These are phyloP conservation scores for Scolopax bukidnonensis DNA, from an alignment of 2,797 vertebrate species.

Conservation along the genomic window DNA sequence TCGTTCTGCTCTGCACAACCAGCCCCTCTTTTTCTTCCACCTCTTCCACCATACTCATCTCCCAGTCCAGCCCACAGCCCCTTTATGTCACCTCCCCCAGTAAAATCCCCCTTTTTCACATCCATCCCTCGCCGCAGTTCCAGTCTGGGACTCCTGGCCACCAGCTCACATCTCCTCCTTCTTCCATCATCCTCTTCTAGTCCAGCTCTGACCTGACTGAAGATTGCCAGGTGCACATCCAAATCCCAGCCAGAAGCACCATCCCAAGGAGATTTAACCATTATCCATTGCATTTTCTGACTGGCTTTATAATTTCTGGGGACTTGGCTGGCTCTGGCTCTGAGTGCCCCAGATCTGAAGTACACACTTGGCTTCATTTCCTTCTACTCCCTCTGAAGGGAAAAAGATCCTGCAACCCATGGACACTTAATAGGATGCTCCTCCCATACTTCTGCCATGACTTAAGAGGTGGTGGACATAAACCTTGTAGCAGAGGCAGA, in stretches of 20 bases:
- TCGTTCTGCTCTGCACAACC: neutral
- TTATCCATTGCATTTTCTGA: neutral
- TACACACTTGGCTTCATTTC: neutral
- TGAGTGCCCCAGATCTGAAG: neutral
- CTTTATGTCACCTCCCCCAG: neutral
- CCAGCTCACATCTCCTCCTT: neutral
- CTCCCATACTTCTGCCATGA: neutral
- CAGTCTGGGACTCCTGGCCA: neutral
- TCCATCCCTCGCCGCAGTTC: neutral
- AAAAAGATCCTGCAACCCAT: neutral
- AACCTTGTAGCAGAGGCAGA: neutral
- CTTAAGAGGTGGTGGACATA: neutral
- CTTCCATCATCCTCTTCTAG: neutral
- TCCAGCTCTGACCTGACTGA: neutral
- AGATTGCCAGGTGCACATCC: too few relatives aligned
- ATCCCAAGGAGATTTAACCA: neutral
- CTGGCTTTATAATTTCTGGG: neutral
- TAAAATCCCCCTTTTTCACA: neutral
- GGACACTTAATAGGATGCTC: neutral
- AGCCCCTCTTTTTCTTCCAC: neutral
- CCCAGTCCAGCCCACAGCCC: neutral
- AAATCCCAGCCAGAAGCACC: neutral
- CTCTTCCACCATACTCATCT: fast-evolving
- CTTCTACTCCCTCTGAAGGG: neutral
- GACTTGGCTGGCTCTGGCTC: neutral